Conservation (phyloP, 1,140 invertebrate species). For the Drosophila pectinifera region DNA sequence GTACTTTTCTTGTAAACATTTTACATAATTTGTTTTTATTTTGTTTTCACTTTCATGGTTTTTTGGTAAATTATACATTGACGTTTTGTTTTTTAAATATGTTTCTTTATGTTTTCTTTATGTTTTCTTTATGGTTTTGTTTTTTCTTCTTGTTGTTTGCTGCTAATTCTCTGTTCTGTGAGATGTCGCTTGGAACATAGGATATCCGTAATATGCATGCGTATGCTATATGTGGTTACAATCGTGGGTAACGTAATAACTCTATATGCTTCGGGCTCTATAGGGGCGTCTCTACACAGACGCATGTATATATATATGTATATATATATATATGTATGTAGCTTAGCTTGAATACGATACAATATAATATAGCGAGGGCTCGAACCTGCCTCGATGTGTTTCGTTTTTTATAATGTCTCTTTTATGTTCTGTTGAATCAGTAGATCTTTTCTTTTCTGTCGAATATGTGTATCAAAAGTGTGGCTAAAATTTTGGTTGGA, state of each 20-base stretch:
- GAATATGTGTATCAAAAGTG: slow-evolving; percentile 67
- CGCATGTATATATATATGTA: slow-evolving; percentile 32
- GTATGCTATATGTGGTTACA: slow-evolving; percentile 49
- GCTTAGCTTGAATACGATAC: slow-evolving; percentile 45
- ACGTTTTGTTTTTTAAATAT: slow-evolving; percentile 4
- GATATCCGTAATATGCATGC: slow-evolving; percentile 39
- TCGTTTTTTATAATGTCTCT: background rate
- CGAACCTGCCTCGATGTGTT: slow-evolving; percentile 8
- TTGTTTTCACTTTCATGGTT: slow-evolving; percentile 15
- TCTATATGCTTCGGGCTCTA: slow-evolving; percentile 42
- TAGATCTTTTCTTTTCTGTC: slow-evolving; percentile 4
- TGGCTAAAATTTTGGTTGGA: slow-evolving; percentile 43
- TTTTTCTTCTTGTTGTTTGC: slow-evolving; percentile 1
- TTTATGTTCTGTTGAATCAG: slow-evolving; percentile 16
- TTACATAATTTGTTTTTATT: slow-evolving; percentile 74
- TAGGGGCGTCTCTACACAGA: slow-evolving; percentile 46
- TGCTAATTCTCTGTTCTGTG: slow-evolving; percentile 14
- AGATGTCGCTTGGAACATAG: slow-evolving; percentile 26
- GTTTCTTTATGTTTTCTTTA: slow-evolving; percentile 3
- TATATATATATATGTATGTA: slow-evolving; percentile 36
- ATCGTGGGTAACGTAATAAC: slow-evolving; percentile 44
- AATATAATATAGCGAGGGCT: slow-evolving; percentile 31
- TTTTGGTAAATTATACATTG: slow-evolving; percentile 53
- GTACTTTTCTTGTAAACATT: slow-evolving; percentile 59
- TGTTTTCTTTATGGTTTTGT: background rate